These are phyloP conservation scores for Hymenopus coronatus DNA, from an alignment of 2,888 invertebrate genomes.

Conservation along the genomic window DNA sequence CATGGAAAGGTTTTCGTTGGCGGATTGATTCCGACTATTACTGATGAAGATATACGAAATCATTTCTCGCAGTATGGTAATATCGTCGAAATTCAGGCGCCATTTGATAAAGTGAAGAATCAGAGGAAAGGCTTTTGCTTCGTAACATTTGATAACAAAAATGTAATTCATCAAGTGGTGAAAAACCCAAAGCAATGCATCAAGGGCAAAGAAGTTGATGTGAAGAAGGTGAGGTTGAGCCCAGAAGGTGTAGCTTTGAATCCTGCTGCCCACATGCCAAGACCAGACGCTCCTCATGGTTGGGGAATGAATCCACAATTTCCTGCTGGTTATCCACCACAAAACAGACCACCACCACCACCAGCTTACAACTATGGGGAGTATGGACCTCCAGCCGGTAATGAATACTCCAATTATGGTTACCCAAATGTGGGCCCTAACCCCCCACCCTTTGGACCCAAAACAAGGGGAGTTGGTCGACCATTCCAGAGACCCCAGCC, in stretches of 20 bases:
- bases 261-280: constrained; percentile 33
- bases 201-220: constrained; percentile 57
- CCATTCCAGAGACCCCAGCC: constrained; percentile 49
- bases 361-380: constrained; percentile 48
- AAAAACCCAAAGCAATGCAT: constrained; percentile 58
- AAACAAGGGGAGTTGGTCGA: constrained; percentile 46
- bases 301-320: constrained; percentile 34
- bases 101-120: constrained; percentile 64
- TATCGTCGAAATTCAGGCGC: constrained; percentile 60
- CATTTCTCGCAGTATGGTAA: constrained; percentile 61
- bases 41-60: constrained; percentile 58
- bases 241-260: constrained; percentile 45
- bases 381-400: constrained; percentile 37
- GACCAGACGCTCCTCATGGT: constrained; percentile 37
- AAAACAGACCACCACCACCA: too few relatives aligned
- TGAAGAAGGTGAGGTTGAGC: constrained; percentile 57
- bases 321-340: constrained; percentile 38
- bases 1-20: constrained; percentile 65
- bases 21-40: constrained; percentile 59
- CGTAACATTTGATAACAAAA: constrained; percentile 63
- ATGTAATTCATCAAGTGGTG: constrained; percentile 56
- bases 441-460: constrained; percentile 39
- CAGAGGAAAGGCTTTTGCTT: constrained; percentile 63
- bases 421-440: constrained; percentile 43
- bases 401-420: constrained; percentile 36